These are phyloP conservation scores for Anniella stebbinsi DNA, from an alignment of 2,797 vertebrate genomes.

Conservation along the genomic window DNA sequence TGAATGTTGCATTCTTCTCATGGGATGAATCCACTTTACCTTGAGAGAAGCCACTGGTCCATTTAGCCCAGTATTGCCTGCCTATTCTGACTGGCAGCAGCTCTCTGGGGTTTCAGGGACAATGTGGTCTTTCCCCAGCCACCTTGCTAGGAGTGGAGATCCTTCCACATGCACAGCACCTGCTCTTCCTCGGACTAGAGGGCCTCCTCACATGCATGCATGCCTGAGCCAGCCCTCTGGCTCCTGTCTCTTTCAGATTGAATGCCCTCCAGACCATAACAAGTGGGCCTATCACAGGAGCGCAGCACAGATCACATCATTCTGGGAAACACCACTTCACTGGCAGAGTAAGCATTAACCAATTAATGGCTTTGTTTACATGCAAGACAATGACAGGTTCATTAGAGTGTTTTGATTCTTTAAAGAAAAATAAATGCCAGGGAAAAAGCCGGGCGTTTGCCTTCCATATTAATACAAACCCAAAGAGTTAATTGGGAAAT, in stretches of 20 bases:
- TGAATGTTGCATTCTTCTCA: not conserved
- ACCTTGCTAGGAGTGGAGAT: not conserved
- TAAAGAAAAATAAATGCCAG: conserved; percentile 66
- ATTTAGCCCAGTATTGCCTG: not conserved
- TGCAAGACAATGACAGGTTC: conserved; percentile 69
- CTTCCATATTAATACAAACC: conserved; percentile 73
- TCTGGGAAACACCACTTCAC: conserved; percentile 35
- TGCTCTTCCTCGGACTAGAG: not conserved
- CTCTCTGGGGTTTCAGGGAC: not conserved
- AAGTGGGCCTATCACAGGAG: conserved; percentile 53
- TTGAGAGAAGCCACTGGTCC: not conserved
- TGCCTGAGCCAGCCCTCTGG: not conserved
- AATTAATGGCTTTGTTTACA: conserved; percentile 65
- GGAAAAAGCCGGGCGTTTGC: conserved; percentile 66
- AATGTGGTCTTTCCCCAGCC: not conserved
- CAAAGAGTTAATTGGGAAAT: conserved; percentile 77
- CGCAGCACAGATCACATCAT: conserved; percentile 37
- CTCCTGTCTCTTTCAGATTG: accelerated
- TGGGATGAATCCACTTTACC: not conserved
- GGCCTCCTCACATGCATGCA: too few species aligned
- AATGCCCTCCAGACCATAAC: not conserved
- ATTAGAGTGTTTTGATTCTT: conserved; percentile 52
- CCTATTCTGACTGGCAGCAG: not conserved
- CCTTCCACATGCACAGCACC: not conserved
- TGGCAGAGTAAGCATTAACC: conserved; percentile 65